Percentiles rank a stretch among this genome's conserved stretches.
These are phyloP conservation scores for Pedicia rivosa DNA, from an alignment of 2,888 invertebrate genomes.

Conservation along the genomic window DNA sequence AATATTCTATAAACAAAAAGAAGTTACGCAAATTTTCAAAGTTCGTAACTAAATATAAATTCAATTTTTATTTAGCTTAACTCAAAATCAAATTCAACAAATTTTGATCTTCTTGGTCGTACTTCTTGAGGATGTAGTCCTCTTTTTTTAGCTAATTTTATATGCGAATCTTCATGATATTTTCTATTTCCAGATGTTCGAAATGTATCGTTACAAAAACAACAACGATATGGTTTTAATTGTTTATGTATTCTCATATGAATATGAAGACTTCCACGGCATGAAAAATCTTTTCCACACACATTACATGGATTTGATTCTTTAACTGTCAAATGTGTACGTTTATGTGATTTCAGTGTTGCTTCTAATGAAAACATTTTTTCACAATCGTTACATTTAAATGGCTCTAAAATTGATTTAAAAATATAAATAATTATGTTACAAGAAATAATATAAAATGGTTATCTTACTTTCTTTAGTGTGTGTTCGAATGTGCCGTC, in stretches of 20 bases:
- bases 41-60: too few species aligned
- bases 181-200: conserved; percentile 22
- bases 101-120: background rate
- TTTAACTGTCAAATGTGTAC: conserved; percentile 13
- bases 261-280: conserved; percentile 17
- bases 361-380: conserved; percentile 15
- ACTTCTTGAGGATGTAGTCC: conserved; percentile 1
- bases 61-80: background rate
- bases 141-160: background rate
- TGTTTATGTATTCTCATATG: conserved; percentile 23
- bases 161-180: conserved; percentile 13
- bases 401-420: too few species aligned
- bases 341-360: conserved; percentile 14
- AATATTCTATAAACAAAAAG: too few species aligned
- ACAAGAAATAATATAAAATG: too few species aligned
- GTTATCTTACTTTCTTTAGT: conserved; percentile 17
- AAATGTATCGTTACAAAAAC: conserved; percentile 17
- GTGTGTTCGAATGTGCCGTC: conserved; percentile 18
- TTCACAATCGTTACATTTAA: conserved; percentile 13
- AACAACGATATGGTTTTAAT: conserved; percentile 20
- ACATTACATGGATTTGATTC: conserved; percentile 15
- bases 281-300: conserved; percentile 18
- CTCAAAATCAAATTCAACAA: background rate
- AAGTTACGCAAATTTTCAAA: too few species aligned
- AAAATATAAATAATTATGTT: too few species aligned